A percentile compares a stretch with the other conserved stretches of the same genome.
phyloP scores from a whole-genome alignment of 1,140 invertebrate species.

The Heliconius hermathena region DNA sequence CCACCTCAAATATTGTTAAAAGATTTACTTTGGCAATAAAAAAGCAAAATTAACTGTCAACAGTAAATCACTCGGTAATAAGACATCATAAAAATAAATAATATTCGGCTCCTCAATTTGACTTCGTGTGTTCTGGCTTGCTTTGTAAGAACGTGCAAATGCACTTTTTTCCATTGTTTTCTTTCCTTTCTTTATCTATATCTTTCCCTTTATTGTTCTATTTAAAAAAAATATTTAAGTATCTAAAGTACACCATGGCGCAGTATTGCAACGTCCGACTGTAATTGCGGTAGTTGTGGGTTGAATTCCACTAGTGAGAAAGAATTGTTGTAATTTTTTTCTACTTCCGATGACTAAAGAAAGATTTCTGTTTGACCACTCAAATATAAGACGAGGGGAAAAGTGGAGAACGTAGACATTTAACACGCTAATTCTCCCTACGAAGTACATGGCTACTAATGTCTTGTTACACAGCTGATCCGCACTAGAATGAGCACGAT shows the following conservation, averaged over 20 bases:
- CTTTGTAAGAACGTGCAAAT: conserved; percentile 53
- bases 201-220: background rate
- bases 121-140: conserved; percentile 44
- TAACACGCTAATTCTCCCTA: no score
- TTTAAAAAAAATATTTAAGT: background rate
- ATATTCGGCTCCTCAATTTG: conserved; percentile 59
- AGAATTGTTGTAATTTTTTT: no score
- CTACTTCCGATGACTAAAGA: no score
- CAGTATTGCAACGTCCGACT: no score
- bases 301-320: no score
- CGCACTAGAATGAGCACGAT: background rate
- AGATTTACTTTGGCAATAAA: conserved; percentile 40
- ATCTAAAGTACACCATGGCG: background rate
- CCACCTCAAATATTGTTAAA: conserved; percentile 37
- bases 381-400: no score
- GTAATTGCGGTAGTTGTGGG: no score
- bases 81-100: conserved; percentile 62
- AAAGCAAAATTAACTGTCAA: conserved; percentile 46
- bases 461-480: no score
- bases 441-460: no score
- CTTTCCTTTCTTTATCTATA: conserved; percentile 31
- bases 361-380: no score
- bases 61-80: conserved; percentile 69
- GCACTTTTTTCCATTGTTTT: conserved; percentile 41
- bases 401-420: no score